Conservation (phyloP, 2,888 invertebrate genomes). For the Mimachlamys varia region DNA sequence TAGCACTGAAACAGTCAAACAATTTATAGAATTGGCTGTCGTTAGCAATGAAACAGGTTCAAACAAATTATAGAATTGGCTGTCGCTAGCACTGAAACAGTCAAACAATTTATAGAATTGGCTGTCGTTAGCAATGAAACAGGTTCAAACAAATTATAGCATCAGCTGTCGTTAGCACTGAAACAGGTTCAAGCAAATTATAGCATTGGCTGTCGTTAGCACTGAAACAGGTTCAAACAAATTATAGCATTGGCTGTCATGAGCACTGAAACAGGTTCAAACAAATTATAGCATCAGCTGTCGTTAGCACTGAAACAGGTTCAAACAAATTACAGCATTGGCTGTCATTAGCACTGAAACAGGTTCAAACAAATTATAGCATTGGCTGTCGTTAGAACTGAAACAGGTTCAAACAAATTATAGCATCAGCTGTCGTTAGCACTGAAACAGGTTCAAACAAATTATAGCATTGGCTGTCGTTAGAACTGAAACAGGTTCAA, state of each 20-base stretch:
- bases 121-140: conserved; percentile 51
- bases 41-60: conserved; percentile 45
- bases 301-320: conserved; percentile 48
- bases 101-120: conserved; percentile 38
- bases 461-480: conserved; percentile 50
- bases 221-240: conserved; percentile 40
- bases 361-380: conserved; percentile 26
- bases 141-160: conserved; percentile 26
- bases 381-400: conserved; percentile 53
- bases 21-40: conserved; percentile 47
- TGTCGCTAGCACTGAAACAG: conserved; percentile 49
- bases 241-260: conserved; percentile 50
- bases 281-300: conserved; percentile 46
- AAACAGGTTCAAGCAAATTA: neutral
- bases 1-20: conserved; percentile 42
- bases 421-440: conserved; percentile 52
- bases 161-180: conserved; percentile 53
- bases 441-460: conserved; percentile 40
- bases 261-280: conserved; percentile 43
- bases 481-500: conserved; percentile 43
- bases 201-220: conserved; percentile 52
- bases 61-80: conserved; percentile 44
- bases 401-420: neutral
- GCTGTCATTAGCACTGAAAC: conserved; percentile 51
- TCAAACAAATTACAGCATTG: conserved; percentile 37